Evolutionary conservation across 2,888 invertebrate species (phyloP), one percentile per base, ranked within the genome.

Genomic region (Oxyteleia sp.): DNA sequence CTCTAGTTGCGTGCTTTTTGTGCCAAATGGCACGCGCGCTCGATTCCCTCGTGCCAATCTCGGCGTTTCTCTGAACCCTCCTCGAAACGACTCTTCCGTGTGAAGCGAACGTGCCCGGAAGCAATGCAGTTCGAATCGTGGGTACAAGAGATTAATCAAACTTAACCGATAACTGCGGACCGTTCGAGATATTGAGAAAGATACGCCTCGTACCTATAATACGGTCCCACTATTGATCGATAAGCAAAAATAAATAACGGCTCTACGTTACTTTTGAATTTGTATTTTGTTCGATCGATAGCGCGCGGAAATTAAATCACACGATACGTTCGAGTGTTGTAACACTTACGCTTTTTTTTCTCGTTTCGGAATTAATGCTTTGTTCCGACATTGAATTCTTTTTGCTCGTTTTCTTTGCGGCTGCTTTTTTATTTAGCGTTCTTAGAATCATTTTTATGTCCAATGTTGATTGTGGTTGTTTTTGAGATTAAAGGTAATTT

Each of bases 91-190:
- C 29, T 64, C 68, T 61, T 79, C 63, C 64, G 71, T 55, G 79
- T 41, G 55, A 71, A 79, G 64, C 35, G 55, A 63, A 61, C 63
- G 63, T 61, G 79, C 64, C 79, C 79, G 63, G 64, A 71, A 79
- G 79, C 71, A 26, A 53, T 53, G 63, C 26, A 61, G 57, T 69
- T 51, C 53, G 43, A 47, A 63, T 78, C 79, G 64, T 41, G 79
- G 64, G 71, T 57, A 55, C 57, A 38, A 16, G 41, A 66, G 79
- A 71, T 79, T 79, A 79, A 72, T 79, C 79, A 79, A 79, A 79
- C 57, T 64, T 59, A 49, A 43, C 71, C 79, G 79, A 71, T 79
- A 71, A 66, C 51, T 64, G 43, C 64, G 66, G 41, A 64, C 57
- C 63, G 69, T 69, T 68, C 61, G 47, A 76, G 76, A 68, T 66